Conservation (phyloP, 2,113 vertebrate genomes). For the Clarias macrocephalus region DNA sequence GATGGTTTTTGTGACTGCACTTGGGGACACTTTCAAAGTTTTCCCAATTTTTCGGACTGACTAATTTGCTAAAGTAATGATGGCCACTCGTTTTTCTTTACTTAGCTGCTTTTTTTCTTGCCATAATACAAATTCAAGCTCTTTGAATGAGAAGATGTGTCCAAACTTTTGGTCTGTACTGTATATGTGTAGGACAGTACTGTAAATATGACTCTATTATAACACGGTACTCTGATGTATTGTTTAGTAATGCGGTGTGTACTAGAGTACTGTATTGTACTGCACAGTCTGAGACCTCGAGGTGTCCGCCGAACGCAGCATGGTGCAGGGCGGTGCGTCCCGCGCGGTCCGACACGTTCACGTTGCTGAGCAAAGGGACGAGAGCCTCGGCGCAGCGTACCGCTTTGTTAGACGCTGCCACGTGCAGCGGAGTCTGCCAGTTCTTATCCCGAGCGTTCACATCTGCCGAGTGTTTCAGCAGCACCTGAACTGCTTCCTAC, state of each 20-base stretch:
- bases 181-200: background rate
- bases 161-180: no score
- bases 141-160: no score
- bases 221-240: background rate
- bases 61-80: no score
- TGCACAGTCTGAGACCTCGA: constrained; percentile 79
- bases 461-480: constrained; percentile 96
- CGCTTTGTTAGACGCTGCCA: constrained; percentile 95
- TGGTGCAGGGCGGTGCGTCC: constrained; percentile 95
- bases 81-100: no score
- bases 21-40: no score
- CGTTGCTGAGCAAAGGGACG: constrained; percentile 93
- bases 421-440: constrained; percentile 97
- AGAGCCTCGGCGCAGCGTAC: constrained; percentile 95
- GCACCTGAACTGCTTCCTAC: constrained; percentile 95
- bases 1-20: no score
- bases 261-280: background rate
- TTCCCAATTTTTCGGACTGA: no score
- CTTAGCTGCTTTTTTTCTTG: no score
- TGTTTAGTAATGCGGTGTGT: background rate
- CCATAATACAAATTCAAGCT: no score
- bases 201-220: background rate
- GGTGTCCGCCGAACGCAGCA: constrained; percentile 94
- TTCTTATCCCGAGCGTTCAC: constrained; percentile 98
- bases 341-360: constrained; percentile 93